Base-by-base conservation (phyloP, 2,888 invertebrate genomes). In the Zhuqinia jingwanae region DNA sequence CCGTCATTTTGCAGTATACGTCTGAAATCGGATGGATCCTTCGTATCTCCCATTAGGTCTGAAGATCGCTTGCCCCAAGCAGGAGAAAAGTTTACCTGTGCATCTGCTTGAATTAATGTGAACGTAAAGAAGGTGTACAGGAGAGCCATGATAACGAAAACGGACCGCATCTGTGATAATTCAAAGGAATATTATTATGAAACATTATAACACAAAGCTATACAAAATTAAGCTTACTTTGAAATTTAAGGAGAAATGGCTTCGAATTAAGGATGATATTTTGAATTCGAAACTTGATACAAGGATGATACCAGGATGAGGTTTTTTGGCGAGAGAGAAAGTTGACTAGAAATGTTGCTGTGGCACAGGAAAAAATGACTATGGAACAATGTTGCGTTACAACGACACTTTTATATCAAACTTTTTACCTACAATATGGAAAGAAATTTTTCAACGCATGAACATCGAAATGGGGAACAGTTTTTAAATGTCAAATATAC, bases 51-150 rank as follows among this genome's bases (percentile, higher is more conserved):
- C 70, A 80, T 22, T 11, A 80, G 42, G n/a, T 76, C 77, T 0
- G 81, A 1, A 2, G 87, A 78, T n/a, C 90, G 92, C 15, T 94
- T 92, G 1, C 94, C 94, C 94, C 94, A 94, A 78, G 93, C 93
- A 0, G 94, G 94, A 0, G 94, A 94, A 91, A 94, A 94, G 3
- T 94, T 94, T 50, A 94, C 91, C 91, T 94, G 94, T 0, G 93
- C 94, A 20, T 89, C 86, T 0, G 87, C 89, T 17, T 83, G 63
- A 22, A 88, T 77, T 47, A 85, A 68, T 5, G 87, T 85, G 27
- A 89, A 82, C 2, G 89, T 63, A 22, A 87, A 79, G 25, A 85
- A 79, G 13, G 87, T 85, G 42, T 89, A 80, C 2, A 90, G 58
- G 6, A 90, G 42, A 2, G 77, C 86, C 22, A 80, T 68, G 27